Base-by-base conservation (phyloP, 2,888 invertebrate genomes). In the Ecliptopera silaceata region DNA sequence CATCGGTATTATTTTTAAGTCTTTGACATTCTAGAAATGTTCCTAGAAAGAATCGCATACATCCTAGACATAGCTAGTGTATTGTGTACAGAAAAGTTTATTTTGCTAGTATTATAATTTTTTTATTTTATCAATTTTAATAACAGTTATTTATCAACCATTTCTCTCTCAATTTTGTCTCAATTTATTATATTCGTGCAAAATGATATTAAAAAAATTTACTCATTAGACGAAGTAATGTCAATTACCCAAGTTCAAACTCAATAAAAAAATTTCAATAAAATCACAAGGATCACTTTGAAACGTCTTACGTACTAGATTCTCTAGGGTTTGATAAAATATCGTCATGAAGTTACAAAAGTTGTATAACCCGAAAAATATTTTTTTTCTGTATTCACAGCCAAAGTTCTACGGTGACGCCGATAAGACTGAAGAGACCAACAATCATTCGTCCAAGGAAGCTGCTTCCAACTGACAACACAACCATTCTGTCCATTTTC, bases 401-500 rank as follows among this genome's bases (percentile, higher is more conserved):
- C 93, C 94, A 77, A 94, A 93, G 85, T 94, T 94, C 85, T 94
- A 94, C 77, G 91, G 92, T 77, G 93, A 93, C 82, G 92, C 91
- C 78, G 93, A 93, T 79, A 93, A 93, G 91, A 90, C 91, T 88
- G 93, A 93, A 79, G 92, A 93, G 70, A 88, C 84, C 76, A 90
- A 88, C 83, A 91, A 90, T 68, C 86, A 88, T 85, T 84, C 89
- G 86, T 89, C 89, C 88, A 91, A 91, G 86, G 91, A 89, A 68
- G 72, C 77, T 67, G 76, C 81, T 70, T 43, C 53, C 32, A 86
- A 88, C 77, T 87, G 83, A 87, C 77, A 64, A 65, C 68, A 61
- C 66, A 68, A 61, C 51, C 63, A 55, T 36, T 54, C 57, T 57
- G 56, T 58, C 55, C 61, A 52, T 12, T 57, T 63, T 67, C 57